Evolutionary conservation across 2,113 vertebrate genomes (phyloP).

Genomic region (Phalacrocorax aristotelis): DNA sequence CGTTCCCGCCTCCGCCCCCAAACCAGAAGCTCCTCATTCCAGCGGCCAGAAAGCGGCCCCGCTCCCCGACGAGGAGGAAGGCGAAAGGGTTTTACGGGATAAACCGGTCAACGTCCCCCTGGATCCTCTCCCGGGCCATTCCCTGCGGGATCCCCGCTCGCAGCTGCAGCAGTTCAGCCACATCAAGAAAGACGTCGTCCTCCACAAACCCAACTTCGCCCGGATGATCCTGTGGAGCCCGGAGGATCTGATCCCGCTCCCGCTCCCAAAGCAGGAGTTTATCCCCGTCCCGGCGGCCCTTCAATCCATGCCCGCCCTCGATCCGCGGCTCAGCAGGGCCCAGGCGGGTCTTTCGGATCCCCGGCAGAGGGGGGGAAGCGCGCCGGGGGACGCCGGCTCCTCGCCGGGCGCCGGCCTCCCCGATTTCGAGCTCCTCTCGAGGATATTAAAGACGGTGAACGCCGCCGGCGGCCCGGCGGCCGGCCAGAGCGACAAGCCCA

Average conservation of each 20-base stretch:
- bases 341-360: constrained; percentile 43
- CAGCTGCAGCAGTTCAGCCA: constrained; percentile 95
- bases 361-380: constrained; percentile 39
- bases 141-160: constrained; percentile 82
- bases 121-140: constrained; percentile 82
- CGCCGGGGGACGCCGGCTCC: neutral
- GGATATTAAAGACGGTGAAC: constrained; percentile 89
- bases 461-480: constrained; percentile 64
- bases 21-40: constrained; percentile 53
- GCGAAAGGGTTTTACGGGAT: constrained; percentile 84
- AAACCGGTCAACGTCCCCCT: constrained; percentile 87
- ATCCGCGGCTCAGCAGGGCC: constrained; percentile 79
- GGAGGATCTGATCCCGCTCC: constrained; percentile 89
- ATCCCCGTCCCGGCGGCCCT: constrained; percentile 83
- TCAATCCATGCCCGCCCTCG: constrained; percentile 77
- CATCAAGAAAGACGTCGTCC: constrained; percentile 89
- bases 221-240: constrained; percentile 90
- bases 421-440: constrained; percentile 89
- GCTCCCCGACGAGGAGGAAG: constrained; percentile 84
- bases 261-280: constrained; percentile 86
- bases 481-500: constrained; percentile 77
- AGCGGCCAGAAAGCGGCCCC: neutral
- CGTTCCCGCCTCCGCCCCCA: constrained; percentile 15
- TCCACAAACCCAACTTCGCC: constrained; percentile 82
- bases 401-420: constrained; percentile 66